Evolutionary conservation across 2,888 invertebrate genomes (phyloP).

Genomic region (Tetropium fuscum): DNA sequence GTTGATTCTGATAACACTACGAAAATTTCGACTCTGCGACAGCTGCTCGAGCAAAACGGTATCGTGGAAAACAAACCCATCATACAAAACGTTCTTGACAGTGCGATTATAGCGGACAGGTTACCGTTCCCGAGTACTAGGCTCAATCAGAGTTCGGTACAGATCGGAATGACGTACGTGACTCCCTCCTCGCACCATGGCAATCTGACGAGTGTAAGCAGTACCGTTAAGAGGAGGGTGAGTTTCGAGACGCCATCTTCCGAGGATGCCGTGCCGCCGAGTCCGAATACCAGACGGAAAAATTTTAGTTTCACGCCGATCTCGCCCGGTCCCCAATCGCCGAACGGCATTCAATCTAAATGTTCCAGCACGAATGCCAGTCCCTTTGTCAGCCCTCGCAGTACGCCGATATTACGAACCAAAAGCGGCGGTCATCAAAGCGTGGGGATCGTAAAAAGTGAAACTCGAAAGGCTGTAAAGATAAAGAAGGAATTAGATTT

Average conservation of each 20-base stretch:
- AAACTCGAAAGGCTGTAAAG: slow-evolving; percentile 46
- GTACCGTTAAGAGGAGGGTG: slow-evolving; percentile 65
- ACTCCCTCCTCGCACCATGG: slow-evolving; percentile 33
- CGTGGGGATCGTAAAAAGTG: slow-evolving; percentile 56
- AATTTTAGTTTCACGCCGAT: slow-evolving; percentile 90
- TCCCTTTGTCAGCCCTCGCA: slow-evolving; percentile 85
- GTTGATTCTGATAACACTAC: slow-evolving; percentile 58
- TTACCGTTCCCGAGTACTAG: slow-evolving; percentile 24
- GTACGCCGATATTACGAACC: slow-evolving; percentile 76
- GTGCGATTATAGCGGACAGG: slow-evolving; percentile 24
- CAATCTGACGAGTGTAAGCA: slow-evolving; percentile 28
- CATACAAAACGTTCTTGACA: slow-evolving; percentile 27
- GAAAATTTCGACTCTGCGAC: slow-evolving; percentile 80
- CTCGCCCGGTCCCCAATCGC: slow-evolving; percentile 81
- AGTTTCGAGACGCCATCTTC: slow-evolving; percentile 69
- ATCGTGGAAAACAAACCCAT: slow-evolving; percentile 50
- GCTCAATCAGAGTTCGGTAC: slow-evolving; percentile 29
- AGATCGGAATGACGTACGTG: slow-evolving; percentile 29
- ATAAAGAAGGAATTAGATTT: slow-evolving; percentile 60
- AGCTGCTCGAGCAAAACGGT: slow-evolving; percentile 70
- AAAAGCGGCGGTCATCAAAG: slow-evolving; percentile 71
- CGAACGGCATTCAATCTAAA: slow-evolving; percentile 69
- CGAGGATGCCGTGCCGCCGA: slow-evolving; percentile 72
- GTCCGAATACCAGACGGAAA: slow-evolving; percentile 81
- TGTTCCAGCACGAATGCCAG: slow-evolving; percentile 78